Evolutionary conservation across 2,113 vertebrate species (phyloP), one percentile per base, ranked within the genome.

Genomic region (Morone saxatilis): DNA sequence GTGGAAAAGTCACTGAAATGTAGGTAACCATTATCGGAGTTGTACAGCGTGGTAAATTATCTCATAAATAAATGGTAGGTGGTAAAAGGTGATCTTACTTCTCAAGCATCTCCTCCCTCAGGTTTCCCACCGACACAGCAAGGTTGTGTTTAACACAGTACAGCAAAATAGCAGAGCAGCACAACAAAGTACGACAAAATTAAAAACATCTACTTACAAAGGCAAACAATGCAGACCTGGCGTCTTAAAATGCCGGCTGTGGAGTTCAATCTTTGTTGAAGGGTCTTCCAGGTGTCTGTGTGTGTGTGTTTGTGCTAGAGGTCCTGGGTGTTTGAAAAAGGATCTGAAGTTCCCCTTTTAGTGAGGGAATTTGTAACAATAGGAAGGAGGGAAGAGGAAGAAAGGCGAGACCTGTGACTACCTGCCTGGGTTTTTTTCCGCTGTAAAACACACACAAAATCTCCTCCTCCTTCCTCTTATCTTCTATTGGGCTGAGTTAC

Each of bases 381-480:
- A 74, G 67, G 63, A 59, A 77, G 76, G 69, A 51, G 83, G 71
- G 71, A 81, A 88, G 87, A 50, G 84, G 82, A 89, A 86, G 86
- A 91, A 90, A 90, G 40, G 25, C 0, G 78, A 86, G 25, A 80
- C 68, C 65, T 60, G 54, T 76, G 71, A 93, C 78, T 88, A 89
- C 83, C 83, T 91, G 75, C 65, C 76, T 71, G 25, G 50, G 8
- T 14, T 65, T 84, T 86, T 56, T 67, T 53, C 45, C 7, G 7
- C 17, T 43, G 57, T 2, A 43, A 19, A 75, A 76, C 48, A 76
- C 54, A 84, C 50, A 79, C n/a, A 25, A 10, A 71, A 43, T 45
- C 38, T 48, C 31, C 60, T 45, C 73, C 80, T 80, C 79, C 86
- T 43, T 60, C 81, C 74, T 57, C 20, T 78, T 45, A 76, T 63